Conservation (phyloP, 2,113 vertebrate species). For the Asarcornis scutulata region DNA sequence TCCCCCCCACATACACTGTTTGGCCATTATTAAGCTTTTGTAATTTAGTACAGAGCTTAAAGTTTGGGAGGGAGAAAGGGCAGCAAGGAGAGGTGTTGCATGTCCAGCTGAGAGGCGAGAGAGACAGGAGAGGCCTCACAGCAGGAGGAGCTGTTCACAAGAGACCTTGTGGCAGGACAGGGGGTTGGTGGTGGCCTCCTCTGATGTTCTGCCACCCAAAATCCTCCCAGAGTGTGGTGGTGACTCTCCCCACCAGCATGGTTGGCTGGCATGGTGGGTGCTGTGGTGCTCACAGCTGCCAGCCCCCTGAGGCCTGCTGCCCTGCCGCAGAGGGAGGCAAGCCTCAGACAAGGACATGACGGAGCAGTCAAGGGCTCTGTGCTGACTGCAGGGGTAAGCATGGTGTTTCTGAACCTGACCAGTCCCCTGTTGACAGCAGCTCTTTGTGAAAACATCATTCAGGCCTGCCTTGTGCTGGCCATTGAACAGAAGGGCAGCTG, state of each 20-base stretch:
- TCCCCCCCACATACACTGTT: not conserved
- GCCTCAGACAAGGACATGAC: fast-evolving
- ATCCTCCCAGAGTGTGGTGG: not conserved
- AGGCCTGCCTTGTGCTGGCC: not conserved
- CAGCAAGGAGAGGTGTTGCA: not conserved
- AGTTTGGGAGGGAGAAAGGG: not conserved
- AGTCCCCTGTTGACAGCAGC: not conserved
- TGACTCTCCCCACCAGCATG: not conserved
- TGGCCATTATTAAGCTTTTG: not conserved
- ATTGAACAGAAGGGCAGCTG: not conserved
- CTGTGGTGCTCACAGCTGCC: not conserved
- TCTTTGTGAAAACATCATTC: not conserved
- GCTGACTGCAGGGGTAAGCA: fast-evolving
- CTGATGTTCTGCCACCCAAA: not conserved
- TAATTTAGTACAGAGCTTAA: not conserved
- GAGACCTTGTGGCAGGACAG: not conserved
- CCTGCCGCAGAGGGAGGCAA: not conserved
- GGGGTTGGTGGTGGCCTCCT: not conserved
- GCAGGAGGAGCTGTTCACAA: not conserved
- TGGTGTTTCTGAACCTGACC: not conserved
- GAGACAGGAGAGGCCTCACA: not conserved
- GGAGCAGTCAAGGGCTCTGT: not conserved
- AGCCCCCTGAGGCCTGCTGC: not conserved
- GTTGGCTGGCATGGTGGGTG: not conserved
- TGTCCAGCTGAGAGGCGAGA: not conserved